Percentiles rank a stretch among this genome's conserved stretches.
Evolutionary conservation across 1,140 invertebrate genomes (phyloP).

Genomic region (Ectropis grisescens): DNA sequence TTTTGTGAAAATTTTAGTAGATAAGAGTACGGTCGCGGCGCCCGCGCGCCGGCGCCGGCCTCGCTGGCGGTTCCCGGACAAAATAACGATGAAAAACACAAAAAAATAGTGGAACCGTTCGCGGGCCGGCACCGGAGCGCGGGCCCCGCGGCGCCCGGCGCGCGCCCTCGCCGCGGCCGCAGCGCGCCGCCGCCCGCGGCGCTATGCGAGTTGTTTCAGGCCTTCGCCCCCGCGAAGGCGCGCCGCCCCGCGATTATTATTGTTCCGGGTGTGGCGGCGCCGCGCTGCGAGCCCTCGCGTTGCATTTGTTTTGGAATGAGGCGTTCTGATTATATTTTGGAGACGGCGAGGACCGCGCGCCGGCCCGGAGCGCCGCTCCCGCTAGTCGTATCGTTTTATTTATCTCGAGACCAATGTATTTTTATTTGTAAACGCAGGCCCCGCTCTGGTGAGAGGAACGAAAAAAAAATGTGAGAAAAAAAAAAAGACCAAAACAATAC

Average conservation of each 20-base stretch:
- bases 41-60: conserved; percentile 15
- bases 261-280: conserved; percentile 7
- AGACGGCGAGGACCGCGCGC: conserved; percentile 29
- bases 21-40: conserved; percentile 36
- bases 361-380: conserved; percentile 25
- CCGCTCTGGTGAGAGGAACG: conserved; percentile 25
- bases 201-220: too few relatives aligned
- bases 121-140: too few relatives aligned
- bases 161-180: conserved; percentile 2
- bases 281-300: conserved; percentile 28
- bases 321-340: conserved; percentile 48
- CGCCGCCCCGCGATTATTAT: conserved; percentile 8
- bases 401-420: conserved; percentile 63
- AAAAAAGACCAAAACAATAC: too few relatives aligned
- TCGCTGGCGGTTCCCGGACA: too few relatives aligned
- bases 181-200: conserved; percentile 5
- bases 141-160: background rate
- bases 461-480: conserved; percentile 6
- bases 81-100: conserved; percentile 18
- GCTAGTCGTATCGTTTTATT: conserved; percentile 62
- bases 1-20: conserved; percentile 66
- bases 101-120: conserved; percentile 6
- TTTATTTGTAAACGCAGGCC: conserved; percentile 45
- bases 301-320: conserved; percentile 56
- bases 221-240: conserved; percentile 14